A percentile compares a stretch with the other conserved stretches of the same genome.
Conservation (phyloP, 2,888 invertebrate species). For the Zaprionus obscuricornis region DNA sequence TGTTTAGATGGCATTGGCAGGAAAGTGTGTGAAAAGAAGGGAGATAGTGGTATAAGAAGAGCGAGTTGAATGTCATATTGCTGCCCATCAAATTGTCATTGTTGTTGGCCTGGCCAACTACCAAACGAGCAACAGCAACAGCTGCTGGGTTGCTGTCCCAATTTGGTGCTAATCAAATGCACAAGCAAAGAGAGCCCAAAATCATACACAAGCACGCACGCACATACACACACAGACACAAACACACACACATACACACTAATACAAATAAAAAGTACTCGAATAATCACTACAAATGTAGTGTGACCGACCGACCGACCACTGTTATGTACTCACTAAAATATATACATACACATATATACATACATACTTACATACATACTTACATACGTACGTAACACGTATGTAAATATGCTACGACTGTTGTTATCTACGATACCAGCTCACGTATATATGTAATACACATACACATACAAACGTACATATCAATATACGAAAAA, state of each 20-base stretch:
- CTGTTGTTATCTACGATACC: slow-evolving; percentile 54
- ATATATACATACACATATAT: neutral
- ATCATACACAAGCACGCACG: slow-evolving; percentile 26
- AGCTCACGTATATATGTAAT: slow-evolving; percentile 13
- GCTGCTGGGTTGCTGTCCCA: slow-evolving; percentile 47
- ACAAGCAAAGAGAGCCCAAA: slow-evolving; percentile 33
- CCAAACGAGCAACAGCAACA: slow-evolving; percentile 57
- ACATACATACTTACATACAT: neutral
- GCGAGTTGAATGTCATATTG: neutral
- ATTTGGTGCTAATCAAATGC: slow-evolving; percentile 74
- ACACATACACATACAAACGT: neutral
- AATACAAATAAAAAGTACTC: slow-evolving; percentile 35
- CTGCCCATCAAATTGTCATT: slow-evolving; percentile 14
- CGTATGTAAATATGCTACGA: slow-evolving; percentile 45
- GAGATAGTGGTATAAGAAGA: neutral
- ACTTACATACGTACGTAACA: neutral
- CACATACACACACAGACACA: slow-evolving; percentile 4
- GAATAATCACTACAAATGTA: slow-evolving; percentile 55
- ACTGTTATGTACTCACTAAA: slow-evolving; percentile 7
- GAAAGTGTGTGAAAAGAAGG: slow-evolving; percentile 4
- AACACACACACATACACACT: too few relatives aligned
- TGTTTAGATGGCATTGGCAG: slow-evolving; percentile 46
- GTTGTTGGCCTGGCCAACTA: slow-evolving; percentile 47
- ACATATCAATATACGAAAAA: too few relatives aligned
- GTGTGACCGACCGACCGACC: slow-evolving; percentile 47